Conservation (phyloP, 2,888 invertebrate species). For the Bedellia somnulentella region DNA sequence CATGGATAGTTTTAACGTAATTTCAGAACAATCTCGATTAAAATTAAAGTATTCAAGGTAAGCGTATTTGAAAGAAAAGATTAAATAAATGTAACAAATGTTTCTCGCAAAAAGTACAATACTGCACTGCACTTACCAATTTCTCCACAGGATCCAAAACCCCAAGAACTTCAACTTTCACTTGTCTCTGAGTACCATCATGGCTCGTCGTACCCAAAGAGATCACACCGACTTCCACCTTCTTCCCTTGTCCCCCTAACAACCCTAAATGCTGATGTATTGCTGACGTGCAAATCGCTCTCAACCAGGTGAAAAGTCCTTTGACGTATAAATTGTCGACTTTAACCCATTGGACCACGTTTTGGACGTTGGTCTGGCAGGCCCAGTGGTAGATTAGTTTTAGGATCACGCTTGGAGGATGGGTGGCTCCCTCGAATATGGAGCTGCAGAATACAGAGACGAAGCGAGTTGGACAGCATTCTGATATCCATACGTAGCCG, state of each 20-base stretch:
- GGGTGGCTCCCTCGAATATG: conserved; percentile 82
- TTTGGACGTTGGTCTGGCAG: conserved; percentile 86
- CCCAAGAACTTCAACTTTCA: conserved; percentile 86
- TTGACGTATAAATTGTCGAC: conserved; percentile 61
- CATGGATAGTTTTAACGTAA: too few relatives aligned
- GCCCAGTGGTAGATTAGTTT: conserved; percentile 91
- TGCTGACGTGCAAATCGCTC: conserved; percentile 79
- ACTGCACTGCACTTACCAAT: conserved; percentile 50
- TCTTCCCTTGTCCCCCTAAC: conserved; percentile 72
- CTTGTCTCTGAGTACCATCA: conserved; percentile 73
- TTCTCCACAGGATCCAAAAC: conserved; percentile 76
- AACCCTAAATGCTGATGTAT: conserved; percentile 75
- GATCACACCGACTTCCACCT: conserved; percentile 82
- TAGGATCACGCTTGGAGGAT: conserved; percentile 79
- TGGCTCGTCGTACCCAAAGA: conserved; percentile 85
- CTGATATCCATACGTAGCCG: conserved; percentile 89
- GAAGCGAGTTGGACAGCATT: conserved; percentile 82
- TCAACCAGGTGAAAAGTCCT: conserved; percentile 60
- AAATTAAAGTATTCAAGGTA: too few relatives aligned
- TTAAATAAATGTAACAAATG: too few relatives aligned
- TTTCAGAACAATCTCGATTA: too few relatives aligned
- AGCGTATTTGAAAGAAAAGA: too few relatives aligned
- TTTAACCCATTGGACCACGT: conserved; percentile 86
- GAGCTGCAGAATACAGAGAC: conserved; percentile 88
- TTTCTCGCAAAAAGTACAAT: too few relatives aligned